Evolutionary conservation across 1,140 invertebrate species (phyloP).

Genomic region (Heliconius nattereri): DNA sequence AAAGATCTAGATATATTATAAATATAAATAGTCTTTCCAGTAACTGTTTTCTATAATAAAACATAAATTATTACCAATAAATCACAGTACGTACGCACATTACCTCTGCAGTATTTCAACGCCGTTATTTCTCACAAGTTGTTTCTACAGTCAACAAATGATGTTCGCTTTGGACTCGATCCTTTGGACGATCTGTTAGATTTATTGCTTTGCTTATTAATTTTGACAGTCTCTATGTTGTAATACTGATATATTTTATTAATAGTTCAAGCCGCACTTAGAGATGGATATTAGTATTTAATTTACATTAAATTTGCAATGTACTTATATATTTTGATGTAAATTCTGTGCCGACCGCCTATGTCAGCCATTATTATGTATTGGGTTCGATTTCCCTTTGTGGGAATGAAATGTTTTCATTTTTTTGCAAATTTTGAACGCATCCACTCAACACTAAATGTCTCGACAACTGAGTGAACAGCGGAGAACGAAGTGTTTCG

Average conservation of each 20-base stretch:
- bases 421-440: no score
- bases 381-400: no score
- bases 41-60: background rate
- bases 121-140: slow-evolving; percentile 12
- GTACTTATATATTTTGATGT: no score
- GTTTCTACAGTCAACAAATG: background rate
- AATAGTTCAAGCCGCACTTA: background rate
- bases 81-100: background rate
- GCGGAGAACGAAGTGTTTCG: no score
- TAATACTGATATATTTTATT: background rate
- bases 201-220: slow-evolving; percentile 1
- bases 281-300: background rate
- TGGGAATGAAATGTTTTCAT: no score
- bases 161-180: background rate
- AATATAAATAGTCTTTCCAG: background rate
- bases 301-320: background rate
- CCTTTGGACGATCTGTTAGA: slow-evolving; percentile 1
- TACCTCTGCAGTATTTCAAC: background rate
- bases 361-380: no score
- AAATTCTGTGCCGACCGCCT: no score
- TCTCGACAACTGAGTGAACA: no score
- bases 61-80: background rate
- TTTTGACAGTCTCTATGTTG: background rate
- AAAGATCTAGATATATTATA: background rate
- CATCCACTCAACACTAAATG: no score